Evolutionary conservation across 2,113 vertebrate species (phyloP), one percentile per base, ranked within the genome.

Genomic region (Eupsittula cactorum): DNA sequence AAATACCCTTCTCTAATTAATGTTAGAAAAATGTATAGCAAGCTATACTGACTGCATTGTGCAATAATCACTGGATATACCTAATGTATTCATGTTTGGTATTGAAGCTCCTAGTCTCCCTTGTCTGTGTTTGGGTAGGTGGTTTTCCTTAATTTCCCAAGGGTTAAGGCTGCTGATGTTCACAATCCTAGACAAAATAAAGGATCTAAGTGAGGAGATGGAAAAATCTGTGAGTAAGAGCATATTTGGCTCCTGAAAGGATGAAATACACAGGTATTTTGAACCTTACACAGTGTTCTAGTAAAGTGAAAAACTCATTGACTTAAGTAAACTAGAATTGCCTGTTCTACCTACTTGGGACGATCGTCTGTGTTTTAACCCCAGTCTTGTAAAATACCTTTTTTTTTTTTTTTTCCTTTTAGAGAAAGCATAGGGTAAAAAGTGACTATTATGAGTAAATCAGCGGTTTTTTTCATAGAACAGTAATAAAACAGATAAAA

Each of bases 21-120:
- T 47, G 14, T 25, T 67, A 64, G 23, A 24, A 81, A 65, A 78
- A 71, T 1, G 1, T 10, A 6, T 19, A 52, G 4, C 12, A 44
- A 33, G 28, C 15, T 6, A 0, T 63, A 59, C 28, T 87, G 60
- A 28, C 28, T 69, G 15, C 49, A 21, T 29, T 86, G 7, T 29
- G 9, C 8, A 13, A 39, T 11, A 37, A n/a, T 53, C 18, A 35
- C 21, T 5, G 4, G 11, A 37, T 57, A 16, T 39, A 18, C 4
- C n/a, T 5, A 57, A 33, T 3, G 0, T 16, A 24, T 41, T 83
- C 2, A 0, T 42, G 10, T 64, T 41, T 52, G 6, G 9, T 57
- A 5, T 49, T 69, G 41, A 53, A 49, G 11, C 6, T 74, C 16
- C 7, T 20, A 13, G 9, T 16, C 24, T 74, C 16, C 17, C 10